Evolutionary conservation across 2,797 vertebrate genomes (phyloP).

Genomic region (Rhinogobio ventralis): DNA sequence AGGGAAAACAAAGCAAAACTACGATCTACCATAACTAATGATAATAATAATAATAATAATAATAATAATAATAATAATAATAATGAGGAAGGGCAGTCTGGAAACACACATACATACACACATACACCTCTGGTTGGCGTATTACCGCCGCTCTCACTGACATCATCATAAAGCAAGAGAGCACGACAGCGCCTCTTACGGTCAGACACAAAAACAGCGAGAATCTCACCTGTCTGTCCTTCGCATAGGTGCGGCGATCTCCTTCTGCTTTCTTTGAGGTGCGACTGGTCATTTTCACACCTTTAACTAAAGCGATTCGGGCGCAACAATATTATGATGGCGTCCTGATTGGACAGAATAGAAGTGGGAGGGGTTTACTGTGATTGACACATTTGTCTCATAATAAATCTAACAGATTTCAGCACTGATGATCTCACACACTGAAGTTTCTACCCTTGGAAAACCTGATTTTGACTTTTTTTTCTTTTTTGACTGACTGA

Average conservation of each 20-base stretch:
- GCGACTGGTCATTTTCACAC: background rate
- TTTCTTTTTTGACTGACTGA: slow-evolving; percentile 2
- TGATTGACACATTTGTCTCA: background rate
- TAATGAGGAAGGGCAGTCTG: slow-evolving; percentile 49
- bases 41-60: background rate
- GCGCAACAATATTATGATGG: background rate
- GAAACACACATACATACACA: slow-evolving; percentile 29
- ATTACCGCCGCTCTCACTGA: slow-evolving; percentile 53
- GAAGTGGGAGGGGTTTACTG: slow-evolving; percentile 19
- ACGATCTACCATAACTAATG: slow-evolving; percentile 12
- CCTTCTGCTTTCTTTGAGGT: slow-evolving; percentile 15
- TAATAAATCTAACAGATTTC: background rate
- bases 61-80: slow-evolving; percentile 20
- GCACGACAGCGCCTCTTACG: slow-evolving; percentile 48
- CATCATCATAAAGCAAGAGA: slow-evolving; percentile 52
- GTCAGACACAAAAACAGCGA: slow-evolving; percentile 53
- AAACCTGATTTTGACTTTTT: background rate
- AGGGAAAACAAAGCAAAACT: slow-evolving; percentile 14
- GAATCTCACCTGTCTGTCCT: slow-evolving; percentile 57
- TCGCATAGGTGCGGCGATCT: background rate
- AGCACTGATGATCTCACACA: background rate
- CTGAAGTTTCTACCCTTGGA: slow-evolving; percentile 5
- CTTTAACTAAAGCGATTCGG: background rate
- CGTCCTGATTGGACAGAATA: slow-evolving; percentile 26
- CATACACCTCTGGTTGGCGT: slow-evolving; percentile 46